These are phyloP conservation scores for Anthopleura sola DNA, from an alignment of 64 coral and sea anemone species.

Conservation along the genomic window DNA sequence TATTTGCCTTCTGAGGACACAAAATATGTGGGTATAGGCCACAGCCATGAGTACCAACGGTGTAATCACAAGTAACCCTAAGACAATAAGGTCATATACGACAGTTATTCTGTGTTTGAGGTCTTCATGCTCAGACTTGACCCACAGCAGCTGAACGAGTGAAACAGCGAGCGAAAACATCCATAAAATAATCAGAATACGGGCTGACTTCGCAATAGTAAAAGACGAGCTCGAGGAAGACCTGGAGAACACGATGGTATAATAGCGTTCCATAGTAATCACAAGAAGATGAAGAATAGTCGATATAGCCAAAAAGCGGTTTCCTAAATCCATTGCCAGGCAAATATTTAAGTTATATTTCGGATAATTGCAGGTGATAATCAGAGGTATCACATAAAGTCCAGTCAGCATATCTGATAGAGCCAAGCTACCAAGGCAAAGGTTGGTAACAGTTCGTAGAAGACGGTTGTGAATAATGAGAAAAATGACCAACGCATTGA, in stretches of 20 bases:
- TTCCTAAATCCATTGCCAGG: slow-evolving; percentile 66
- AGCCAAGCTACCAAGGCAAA: slow-evolving; percentile 64
- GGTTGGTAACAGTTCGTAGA: slow-evolving; percentile 62
- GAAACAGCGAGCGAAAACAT: slow-evolving; percentile 34
- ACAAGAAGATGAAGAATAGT: slow-evolving; percentile 59
- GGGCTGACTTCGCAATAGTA: background rate
- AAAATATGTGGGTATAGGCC: slow-evolving; percentile 55
- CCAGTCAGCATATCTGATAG: slow-evolving; percentile 66
- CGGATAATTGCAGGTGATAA: slow-evolving; percentile 41
- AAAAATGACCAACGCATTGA: slow-evolving; percentile 59
- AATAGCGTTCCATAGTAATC: slow-evolving; percentile 69
- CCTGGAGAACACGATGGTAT: slow-evolving; percentile 52
- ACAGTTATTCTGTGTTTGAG: slow-evolving; percentile 13
- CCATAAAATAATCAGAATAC: slow-evolving; percentile 35
- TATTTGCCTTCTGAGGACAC: slow-evolving; percentile 44
- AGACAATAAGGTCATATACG: slow-evolving; percentile 36
- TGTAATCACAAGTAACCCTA: slow-evolving; percentile 34
- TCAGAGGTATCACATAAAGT: slow-evolving; percentile 39
- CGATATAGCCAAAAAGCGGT: slow-evolving; percentile 68
- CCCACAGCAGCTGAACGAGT: slow-evolving; percentile 51
- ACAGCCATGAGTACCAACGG: slow-evolving; percentile 61
- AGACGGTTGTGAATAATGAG: slow-evolving; percentile 31
- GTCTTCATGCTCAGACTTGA: background rate
- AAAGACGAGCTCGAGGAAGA: slow-evolving; percentile 24
- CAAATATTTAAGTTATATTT: slow-evolving; percentile 24